Percentiles rank a stretch among this genome's conserved stretches.
These are phyloP conservation scores for Chaetophractus vellerosus DNA, from an alignment of 2,797 vertebrate species.

Conservation along the genomic window DNA sequence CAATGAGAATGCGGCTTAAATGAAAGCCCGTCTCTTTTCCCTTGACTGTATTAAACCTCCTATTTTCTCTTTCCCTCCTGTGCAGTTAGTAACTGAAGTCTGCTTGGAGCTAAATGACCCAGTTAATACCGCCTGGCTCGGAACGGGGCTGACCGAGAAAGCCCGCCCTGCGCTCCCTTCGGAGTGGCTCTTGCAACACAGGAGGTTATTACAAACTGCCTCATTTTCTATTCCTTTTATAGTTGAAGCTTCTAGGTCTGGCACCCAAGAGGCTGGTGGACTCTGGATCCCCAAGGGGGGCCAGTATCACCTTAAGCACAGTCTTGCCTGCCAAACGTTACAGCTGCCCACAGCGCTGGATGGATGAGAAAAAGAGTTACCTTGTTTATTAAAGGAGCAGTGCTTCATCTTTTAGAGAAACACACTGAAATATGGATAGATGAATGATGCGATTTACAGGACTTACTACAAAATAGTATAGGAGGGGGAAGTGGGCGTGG, in stretches of 20 bases:
- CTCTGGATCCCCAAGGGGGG: conserved; percentile 30
- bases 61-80: conserved; percentile 61
- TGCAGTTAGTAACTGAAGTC: conserved; percentile 56
- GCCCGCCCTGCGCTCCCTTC: background rate
- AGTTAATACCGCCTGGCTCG: conserved; percentile 53
- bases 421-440: conserved; percentile 63
- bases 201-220: background rate
- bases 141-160: background rate
- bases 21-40: conserved; percentile 57
- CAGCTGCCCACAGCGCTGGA: background rate
- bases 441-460: conserved; percentile 59
- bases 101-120: conserved; percentile 67
- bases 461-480: conserved; percentile 56
- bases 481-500: fast-evolving
- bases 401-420: conserved; percentile 69
- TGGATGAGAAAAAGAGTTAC: conserved; percentile 57
- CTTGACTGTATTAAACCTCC: conserved; percentile 50
- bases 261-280: background rate
- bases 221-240: background rate
- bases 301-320: conserved; percentile 22
- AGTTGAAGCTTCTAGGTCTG: conserved; percentile 16
- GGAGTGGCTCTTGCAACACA: background rate
- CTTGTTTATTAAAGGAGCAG: conserved; percentile 65
- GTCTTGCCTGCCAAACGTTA: background rate
- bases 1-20: background rate